These are phyloP conservation scores for Diplogasteroides magnus DNA, from an alignment of 1,140 invertebrate genomes.

Conservation along the genomic window DNA sequence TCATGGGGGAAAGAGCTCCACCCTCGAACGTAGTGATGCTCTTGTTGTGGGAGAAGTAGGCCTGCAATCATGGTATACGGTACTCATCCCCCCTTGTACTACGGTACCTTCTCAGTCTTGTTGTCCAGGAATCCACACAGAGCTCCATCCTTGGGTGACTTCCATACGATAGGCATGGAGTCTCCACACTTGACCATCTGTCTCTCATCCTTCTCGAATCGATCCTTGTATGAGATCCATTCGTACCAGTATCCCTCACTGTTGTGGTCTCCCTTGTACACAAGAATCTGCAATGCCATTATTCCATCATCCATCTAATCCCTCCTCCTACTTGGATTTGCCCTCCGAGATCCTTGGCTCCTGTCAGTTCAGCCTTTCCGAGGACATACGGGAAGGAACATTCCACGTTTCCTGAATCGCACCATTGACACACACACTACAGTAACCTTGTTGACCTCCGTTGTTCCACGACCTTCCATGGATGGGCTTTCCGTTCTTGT, in stretches of 20 bases:
- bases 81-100: not conserved
- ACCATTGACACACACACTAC: not conserved
- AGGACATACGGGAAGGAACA: conserved; percentile 21
- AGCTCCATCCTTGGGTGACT: conserved; percentile 14
- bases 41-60: conserved; percentile 34
- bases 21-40: conserved; percentile 13
- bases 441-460: not conserved
- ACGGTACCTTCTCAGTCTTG: conserved; percentile 34
- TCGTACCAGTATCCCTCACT: conserved; percentile 32
- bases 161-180: conserved; percentile 27
- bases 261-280: conserved; percentile 35
- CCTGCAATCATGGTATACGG: not conserved
- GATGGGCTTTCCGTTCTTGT: conserved; percentile 25
- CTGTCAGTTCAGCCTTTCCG: conserved; percentile 16
- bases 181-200: conserved; percentile 26
- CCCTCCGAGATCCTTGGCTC: conserved; percentile 8
- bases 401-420: conserved; percentile 6
- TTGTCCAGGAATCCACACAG: conserved; percentile 39
- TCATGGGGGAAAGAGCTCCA: conserved; percentile 27
- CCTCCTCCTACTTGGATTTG: conserved; percentile 14
- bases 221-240: conserved; percentile 28
- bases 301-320: conserved; percentile 7
- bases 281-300: conserved; percentile 18
- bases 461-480: conserved; percentile 23
- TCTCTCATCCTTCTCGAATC: conserved; percentile 20